These are phyloP conservation scores for Psococerastis gibbosa DNA, from an alignment of 2,888 invertebrate species.

Conservation along the genomic window DNA sequence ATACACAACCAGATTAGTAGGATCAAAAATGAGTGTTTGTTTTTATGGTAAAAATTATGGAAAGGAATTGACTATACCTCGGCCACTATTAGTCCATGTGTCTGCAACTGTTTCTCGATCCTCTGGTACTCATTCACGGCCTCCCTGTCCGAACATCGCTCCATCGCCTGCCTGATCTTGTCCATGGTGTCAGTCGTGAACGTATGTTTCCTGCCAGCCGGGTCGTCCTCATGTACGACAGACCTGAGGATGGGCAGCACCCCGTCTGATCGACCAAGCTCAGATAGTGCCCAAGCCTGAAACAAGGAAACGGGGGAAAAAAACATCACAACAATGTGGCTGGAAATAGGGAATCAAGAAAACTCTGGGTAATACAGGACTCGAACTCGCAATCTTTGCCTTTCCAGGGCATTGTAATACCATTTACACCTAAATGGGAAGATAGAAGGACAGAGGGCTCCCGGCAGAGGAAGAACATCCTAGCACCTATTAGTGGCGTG, in stretches of 20 bases:
- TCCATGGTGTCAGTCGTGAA: neutral
- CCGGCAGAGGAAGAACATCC: too few relatives aligned
- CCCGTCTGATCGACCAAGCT: neutral
- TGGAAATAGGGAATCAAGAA: too few relatives aligned
- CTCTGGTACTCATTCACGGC: neutral
- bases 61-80: too few relatives aligned
- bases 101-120: neutral
- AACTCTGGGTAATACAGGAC: neutral
- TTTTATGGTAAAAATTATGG: too few relatives aligned
- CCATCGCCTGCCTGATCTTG: neutral
- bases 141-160: neutral
- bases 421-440: too few relatives aligned
- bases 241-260: neutral
- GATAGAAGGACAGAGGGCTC: too few relatives aligned
- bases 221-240: neutral
- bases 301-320: neutral
- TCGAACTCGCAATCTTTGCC: too few relatives aligned
- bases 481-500: too few relatives aligned
- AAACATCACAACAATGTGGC: too few relatives aligned
- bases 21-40: too few relatives aligned
- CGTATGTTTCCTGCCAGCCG: neutral
- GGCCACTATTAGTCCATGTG: neutral
- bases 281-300: neutral
- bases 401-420: too few relatives aligned
- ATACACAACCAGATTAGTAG: too few relatives aligned